A percentile compares a stretch with the other conserved stretches of the same genome.
Conservation (phyloP, 1,140 invertebrate genomes). For the Drosophila kepulauana region DNA sequence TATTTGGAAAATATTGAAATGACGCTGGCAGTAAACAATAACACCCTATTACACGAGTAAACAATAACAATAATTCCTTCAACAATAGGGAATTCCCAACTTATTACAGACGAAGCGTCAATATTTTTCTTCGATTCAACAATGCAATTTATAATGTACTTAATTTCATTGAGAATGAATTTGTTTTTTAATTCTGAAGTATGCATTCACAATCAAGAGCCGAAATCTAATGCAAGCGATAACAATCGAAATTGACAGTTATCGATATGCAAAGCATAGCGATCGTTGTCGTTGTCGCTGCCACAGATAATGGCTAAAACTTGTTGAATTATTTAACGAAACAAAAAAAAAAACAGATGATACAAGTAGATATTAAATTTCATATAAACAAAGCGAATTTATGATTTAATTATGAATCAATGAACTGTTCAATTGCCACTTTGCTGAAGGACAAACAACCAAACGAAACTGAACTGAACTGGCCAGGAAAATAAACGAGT, state of each 20-base stretch:
- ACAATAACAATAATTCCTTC: not conserved
- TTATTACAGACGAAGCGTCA: not conserved
- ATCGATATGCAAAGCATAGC: conserved; percentile 5
- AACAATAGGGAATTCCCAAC: conserved; percentile 1
- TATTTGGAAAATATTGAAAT: no score
- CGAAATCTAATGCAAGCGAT: not conserved
- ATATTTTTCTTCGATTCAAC: not conserved
- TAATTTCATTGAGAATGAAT: not conserved
- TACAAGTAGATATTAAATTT: conserved; percentile 33
- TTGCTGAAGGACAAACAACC: conserved; percentile 67
- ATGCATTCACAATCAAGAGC: not conserved
- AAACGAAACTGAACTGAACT: conserved; percentile 26
- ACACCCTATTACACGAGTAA: not conserved
- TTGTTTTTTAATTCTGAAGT: not conserved
- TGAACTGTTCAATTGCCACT: conserved; percentile 58
- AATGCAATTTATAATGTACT: not conserved
- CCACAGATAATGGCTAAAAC: not conserved
- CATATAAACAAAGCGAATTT: conserved; percentile 52
- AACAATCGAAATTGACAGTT: conserved; percentile 1
- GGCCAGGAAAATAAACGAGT: conserved; percentile 50
- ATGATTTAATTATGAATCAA: conserved; percentile 75
- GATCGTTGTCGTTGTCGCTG: not conserved
- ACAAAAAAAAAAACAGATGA: not conserved
- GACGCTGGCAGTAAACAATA: no score
- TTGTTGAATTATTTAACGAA: conserved; percentile 11